Evolutionary conservation across 1,140 invertebrate species (phyloP), one percentile per base, ranked within the genome.

Genomic region (Lithobius niger): DNA sequence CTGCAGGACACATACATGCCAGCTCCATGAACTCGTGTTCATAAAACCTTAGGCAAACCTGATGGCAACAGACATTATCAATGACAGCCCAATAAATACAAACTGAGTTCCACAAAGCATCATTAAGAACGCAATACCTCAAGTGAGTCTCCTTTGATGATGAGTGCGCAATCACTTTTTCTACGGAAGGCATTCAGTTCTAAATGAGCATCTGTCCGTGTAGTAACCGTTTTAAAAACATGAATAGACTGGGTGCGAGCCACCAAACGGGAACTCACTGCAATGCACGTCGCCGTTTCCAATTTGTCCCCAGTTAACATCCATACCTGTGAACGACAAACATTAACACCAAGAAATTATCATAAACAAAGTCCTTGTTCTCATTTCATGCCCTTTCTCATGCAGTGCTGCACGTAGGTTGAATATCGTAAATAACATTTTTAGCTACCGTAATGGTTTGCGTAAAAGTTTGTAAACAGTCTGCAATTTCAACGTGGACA

Each of bases 281-380:
- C 95, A 66, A 99, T 99, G 68, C 94, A 98, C 24, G 88, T 90
- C 15, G 96, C 97, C 1, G 97, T 99, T 75, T 99, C 97, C 50
- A 98, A 68, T 73, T 99, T 99, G 69, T 99, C 97, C 42, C 97
- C 97, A 0, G 97, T 99, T 57, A 99, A 74, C 97, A 99, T 99
- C 97, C 97, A 99, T 43, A 97, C 86, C 80, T 87, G 60, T 19
- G 66, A n/a, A 36, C 6, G n/a, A 36, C 31, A 36, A 10, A 10
- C 31, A 36, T n/a, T n/a, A n/a, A n/a, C n/a, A n/a, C n/a, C n/a
- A n/a, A n/a, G n/a, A n/a, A n/a, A n/a, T n/a, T n/a, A n/a, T n/a
- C n/a, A n/a, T n/a, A n/a, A n/a, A n/a, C n/a, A n/a, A n/a, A n/a
- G n/a, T n/a, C n/a, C n/a, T n/a, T n/a, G n/a, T n/a, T n/a, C n/a